phyloP scores from a whole-genome alignment of 2,888 invertebrate genomes.

The Drosophila buzzatii region DNA sequence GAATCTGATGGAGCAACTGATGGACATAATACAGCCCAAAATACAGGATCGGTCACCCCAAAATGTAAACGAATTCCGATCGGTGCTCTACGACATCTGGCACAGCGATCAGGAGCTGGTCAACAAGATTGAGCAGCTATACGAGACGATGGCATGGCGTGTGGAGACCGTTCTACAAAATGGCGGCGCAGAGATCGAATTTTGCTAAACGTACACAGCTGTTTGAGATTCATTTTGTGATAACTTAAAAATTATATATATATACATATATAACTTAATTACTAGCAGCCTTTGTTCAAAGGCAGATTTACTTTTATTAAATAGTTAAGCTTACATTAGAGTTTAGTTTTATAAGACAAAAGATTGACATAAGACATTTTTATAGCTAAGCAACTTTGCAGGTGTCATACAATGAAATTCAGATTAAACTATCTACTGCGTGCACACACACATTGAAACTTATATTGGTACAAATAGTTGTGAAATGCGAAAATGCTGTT shows the following conservation, averaged over 20 bases:
- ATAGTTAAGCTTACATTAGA: constrained; percentile 45
- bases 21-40: constrained; percentile 62
- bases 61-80: constrained; percentile 55
- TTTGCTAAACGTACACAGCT: constrained; percentile 4
- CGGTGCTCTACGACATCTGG: constrained; percentile 66
- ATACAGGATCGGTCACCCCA: constrained; percentile 51
- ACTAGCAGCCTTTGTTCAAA: neutral
- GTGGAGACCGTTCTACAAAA: constrained; percentile 50
- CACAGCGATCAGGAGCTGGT: constrained; percentile 66
- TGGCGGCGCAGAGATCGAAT: constrained; percentile 46
- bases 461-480: constrained; percentile 7
- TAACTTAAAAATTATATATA: neutral
- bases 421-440: constrained; percentile 1
- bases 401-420: constrained; percentile 7
- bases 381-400: constrained; percentile 20
- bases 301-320: constrained; percentile 31
- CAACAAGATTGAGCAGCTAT: constrained; percentile 53
- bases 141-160: constrained; percentile 64
- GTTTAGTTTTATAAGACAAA: constrained; percentile 36
- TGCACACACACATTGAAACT: neutral
- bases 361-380: constrained; percentile 20
- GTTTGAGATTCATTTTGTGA: neutral
- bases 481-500: constrained; percentile 22
- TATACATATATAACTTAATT: neutral
- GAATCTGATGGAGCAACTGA: constrained; percentile 63